phyloP scores from a whole-genome alignment of 2,888 invertebrate species.

The Schizaphis graminum region DNA sequence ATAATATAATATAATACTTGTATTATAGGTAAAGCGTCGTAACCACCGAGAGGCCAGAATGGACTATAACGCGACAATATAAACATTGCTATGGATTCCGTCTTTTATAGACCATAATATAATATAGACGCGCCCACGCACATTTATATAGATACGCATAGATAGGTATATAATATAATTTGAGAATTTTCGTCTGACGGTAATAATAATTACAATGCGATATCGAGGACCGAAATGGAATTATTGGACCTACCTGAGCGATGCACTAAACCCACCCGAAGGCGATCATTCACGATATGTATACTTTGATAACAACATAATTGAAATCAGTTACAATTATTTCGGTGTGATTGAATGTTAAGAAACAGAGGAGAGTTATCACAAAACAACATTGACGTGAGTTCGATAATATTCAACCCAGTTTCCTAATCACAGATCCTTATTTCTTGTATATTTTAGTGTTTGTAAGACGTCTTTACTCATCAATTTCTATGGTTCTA shows the following conservation, averaged over 20 bases:
- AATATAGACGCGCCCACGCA: not conserved
- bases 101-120: not conserved
- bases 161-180: not conserved
- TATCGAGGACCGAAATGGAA: constrained; percentile 13
- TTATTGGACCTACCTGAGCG: not conserved
- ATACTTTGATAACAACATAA: not conserved
- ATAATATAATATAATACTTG: not conserved
- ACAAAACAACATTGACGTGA: too few relatives aligned
- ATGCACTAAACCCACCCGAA: not conserved
- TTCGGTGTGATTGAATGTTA: not conserved
- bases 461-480: too few relatives aligned
- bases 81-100: constrained; percentile 1
- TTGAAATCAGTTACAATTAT: not conserved
- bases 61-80: not conserved
- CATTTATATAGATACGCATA: not conserved
- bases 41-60: not conserved
- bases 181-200: not conserved
- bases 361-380: not conserved
- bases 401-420: too few relatives aligned
- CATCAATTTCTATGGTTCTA: too few relatives aligned
- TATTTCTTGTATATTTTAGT: too few relatives aligned
- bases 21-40: not conserved
- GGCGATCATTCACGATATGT: not conserved
- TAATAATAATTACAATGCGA: not conserved
- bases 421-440: too few relatives aligned